Conservation (phyloP, 2,888 invertebrate species). For the Cantharis nigra region DNA sequence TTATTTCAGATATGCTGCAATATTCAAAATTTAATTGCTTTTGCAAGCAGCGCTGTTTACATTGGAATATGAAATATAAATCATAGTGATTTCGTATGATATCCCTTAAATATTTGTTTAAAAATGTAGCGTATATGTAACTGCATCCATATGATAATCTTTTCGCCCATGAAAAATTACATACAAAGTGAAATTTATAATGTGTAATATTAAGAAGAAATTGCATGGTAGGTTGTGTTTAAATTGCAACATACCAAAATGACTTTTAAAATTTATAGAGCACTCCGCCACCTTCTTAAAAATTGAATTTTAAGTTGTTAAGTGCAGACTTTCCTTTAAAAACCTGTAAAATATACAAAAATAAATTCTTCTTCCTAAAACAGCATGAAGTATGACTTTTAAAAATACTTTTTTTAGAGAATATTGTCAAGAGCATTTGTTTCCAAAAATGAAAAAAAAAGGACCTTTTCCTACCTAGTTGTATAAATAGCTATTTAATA, state of each 20-base stretch:
- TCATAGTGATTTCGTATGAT: conserved; percentile 35
- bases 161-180: conserved; percentile 33
- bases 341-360: neutral
- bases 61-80: conserved; percentile 30
- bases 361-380: neutral
- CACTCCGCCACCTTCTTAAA: neutral
- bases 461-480: too few species aligned
- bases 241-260: neutral
- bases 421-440: too few species aligned
- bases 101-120: conserved; percentile 33
- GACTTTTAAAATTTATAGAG: neutral
- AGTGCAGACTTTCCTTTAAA: neutral
- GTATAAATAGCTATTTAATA: too few species aligned
- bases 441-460: too few species aligned
- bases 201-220: conserved; percentile 30
- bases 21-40: conserved; percentile 23
- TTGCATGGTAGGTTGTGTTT: conserved; percentile 10
- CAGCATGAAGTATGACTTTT: neutral
- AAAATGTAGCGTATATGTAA: conserved; percentile 31
- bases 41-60: conserved; percentile 22
- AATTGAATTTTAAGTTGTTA: neutral
- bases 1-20: neutral
- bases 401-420: neutral
- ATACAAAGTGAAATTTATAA: conserved; percentile 22
- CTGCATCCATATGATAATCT: conserved; percentile 24